Evolutionary conservation across 2,113 vertebrate species (phyloP), one percentile per base, ranked within the genome.

Genomic region (Chloropsis hardwickii): DNA sequence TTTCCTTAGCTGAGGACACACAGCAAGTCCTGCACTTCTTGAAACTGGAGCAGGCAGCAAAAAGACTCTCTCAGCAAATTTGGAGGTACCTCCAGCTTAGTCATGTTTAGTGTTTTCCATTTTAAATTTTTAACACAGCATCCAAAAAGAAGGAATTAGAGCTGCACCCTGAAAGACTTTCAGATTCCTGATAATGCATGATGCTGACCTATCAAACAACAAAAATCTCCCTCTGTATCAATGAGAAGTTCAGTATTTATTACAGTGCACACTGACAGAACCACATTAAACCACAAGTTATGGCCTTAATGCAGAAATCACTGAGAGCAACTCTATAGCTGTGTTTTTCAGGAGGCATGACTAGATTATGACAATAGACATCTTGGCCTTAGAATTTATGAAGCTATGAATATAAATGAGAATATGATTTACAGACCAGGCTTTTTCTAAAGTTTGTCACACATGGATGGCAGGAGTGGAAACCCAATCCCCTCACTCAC

Each of bases 351-450:
- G 76, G 28, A 95, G 82, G 94, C 88, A 91, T 93, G 90, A 86
- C 92, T 60, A 93, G 82, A 95, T 95, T 56, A 94, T 83, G 90
- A 86, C 83, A 94, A 96, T 51, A 91, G 87, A 89, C 81, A 85
- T 90, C 94, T 83, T 95, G 74, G 90, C 81, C 92, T 86, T 40
- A 86, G 88, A 90, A 94, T 93, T 94, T 92, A 96, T 73, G 92
- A 39, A 86, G 79, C 90, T 74, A 96, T 95, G 93, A 95, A 96
- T 96, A 95, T 16, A 90, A 96, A 95, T 90, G 87, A 62, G 93
- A 95, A 66, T 31, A 56, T 60, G 51, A 96, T 92, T 96, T 95
- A 94, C 31, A 64, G 81, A 70, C 19, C 72, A 47, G 1, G 9
- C 5, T 88, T 92, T 58, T 85, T 11, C 60, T 67, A 3, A 70